phyloP scores from a whole-genome alignment of 2,888 invertebrate species.

The Lordiphosa andalusiaca region DNA sequence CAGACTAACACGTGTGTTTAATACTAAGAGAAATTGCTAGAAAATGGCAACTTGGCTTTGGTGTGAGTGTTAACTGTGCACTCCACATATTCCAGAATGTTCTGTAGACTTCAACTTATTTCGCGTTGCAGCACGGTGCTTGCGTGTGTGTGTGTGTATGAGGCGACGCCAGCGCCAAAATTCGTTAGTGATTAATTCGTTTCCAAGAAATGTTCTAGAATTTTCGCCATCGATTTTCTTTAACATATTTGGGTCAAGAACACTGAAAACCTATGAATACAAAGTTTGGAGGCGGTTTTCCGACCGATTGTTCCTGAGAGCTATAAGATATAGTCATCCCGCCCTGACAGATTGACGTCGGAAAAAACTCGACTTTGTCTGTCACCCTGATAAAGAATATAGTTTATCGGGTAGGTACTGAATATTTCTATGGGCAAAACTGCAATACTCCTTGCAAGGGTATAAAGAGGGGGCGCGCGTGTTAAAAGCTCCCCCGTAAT shows the following conservation, averaged over 20 bases:
- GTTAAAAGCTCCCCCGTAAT: no score
- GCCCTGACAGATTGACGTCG: no score
- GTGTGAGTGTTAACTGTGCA: neutral
- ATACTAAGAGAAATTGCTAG: neutral
- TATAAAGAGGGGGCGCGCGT: no score
- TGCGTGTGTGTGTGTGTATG: neutral
- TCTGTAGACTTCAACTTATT: neutral
- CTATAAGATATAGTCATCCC: no score
- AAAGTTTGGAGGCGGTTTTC: no score
- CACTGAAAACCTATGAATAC: conserved; percentile 6
- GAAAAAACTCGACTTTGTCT: no score
- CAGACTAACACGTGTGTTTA: neutral
- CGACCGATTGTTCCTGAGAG: no score
- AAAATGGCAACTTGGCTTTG: neutral
- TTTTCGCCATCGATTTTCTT: conserved; percentile 40
- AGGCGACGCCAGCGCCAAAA: neutral
- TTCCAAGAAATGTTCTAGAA: conserved; percentile 28
- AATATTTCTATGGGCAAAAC: no score
- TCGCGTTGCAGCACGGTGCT: neutral
- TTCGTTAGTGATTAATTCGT: neutral
- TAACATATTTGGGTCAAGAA: conserved; percentile 35
- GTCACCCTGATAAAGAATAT: no score
- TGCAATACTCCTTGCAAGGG: no score
- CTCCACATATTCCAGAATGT: neutral
- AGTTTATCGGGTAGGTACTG: no score